Conservation (phyloP, 53 echinoderm and acorn worm genomes). For the Paelopatides confundens region DNA sequence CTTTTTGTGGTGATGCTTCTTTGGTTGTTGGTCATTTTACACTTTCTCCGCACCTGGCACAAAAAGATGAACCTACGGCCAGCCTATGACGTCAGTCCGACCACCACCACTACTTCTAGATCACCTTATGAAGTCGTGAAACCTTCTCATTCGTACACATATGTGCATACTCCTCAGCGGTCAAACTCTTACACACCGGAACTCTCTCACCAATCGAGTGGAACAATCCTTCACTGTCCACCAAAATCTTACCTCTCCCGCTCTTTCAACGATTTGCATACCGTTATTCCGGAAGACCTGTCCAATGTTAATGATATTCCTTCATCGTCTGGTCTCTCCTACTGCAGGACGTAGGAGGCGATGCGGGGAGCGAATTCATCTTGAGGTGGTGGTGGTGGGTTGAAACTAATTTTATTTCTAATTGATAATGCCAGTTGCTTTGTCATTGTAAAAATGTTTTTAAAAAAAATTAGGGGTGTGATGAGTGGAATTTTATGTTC, state of each 20-base stretch:
- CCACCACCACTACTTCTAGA: not conserved
- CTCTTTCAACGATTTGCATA: conserved; percentile 18
- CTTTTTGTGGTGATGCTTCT: conserved; percentile 76
- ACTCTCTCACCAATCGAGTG: conserved; percentile 7
- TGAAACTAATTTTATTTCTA: not conserved
- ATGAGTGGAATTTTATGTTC: no score
- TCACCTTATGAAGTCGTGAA: conserved; percentile 18
- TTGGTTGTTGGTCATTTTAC: conserved; percentile 79
- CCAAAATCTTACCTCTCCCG: not conserved
- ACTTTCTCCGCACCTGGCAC: conserved; percentile 88
- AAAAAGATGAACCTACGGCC: conserved; percentile 89
- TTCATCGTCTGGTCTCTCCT: not conserved
- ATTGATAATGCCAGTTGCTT: no score
- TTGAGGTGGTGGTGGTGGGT: not conserved
- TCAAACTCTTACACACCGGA: conserved; percentile 28
- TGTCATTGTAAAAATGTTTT: no score
- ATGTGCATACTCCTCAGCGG: conserved; percentile 13
- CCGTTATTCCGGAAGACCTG: conserved; percentile 19
- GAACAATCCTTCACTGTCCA: conserved; percentile 3
- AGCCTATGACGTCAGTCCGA: conserved; percentile 31
- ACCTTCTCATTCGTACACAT: not conserved
- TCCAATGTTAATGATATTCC: not conserved
- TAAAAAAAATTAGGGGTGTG: no score
- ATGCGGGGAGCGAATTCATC: not conserved
- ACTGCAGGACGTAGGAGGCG: not conserved